Evolutionary conservation across 2,113 vertebrate genomes (phyloP).

Genomic region (Megaceryle torquata): DNA sequence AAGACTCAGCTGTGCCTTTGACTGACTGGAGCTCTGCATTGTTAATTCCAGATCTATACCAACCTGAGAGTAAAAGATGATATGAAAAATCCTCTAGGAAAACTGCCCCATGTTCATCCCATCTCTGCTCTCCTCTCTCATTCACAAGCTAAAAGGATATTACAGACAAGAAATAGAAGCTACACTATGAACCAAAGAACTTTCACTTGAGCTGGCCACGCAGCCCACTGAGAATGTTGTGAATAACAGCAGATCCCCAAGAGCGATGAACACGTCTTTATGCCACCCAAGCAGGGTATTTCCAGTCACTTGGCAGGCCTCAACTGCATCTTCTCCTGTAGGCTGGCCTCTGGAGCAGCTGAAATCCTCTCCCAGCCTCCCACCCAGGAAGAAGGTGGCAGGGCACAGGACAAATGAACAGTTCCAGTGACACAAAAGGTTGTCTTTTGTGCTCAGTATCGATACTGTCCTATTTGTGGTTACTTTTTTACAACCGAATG

Average conservation of each 20-base stretch:
- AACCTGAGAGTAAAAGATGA: neutral
- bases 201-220: neutral
- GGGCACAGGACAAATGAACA: neutral
- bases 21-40: neutral
- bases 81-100: neutral
- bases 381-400: neutral
- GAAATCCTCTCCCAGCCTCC: neutral
- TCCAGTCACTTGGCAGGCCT: neutral
- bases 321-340: neutral
- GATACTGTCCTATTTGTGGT: neutral
- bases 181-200: neutral
- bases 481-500: neutral
- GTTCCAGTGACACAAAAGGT: neutral
- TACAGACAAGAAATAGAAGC: neutral
- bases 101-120: neutral
- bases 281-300: fast-evolving
- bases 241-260: neutral
- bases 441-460: neutral
- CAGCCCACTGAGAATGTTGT: neutral
- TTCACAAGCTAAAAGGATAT: neutral
- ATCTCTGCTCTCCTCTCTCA: neutral
- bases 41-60: neutral
- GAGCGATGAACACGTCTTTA: neutral
- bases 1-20: neutral
- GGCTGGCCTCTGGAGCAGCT: neutral